Percentiles rank a stretch among this genome's conserved stretches.
phyloP scores from a whole-genome alignment of 2,113 vertebrate genomes.

The Calidris pugnax region DNA sequence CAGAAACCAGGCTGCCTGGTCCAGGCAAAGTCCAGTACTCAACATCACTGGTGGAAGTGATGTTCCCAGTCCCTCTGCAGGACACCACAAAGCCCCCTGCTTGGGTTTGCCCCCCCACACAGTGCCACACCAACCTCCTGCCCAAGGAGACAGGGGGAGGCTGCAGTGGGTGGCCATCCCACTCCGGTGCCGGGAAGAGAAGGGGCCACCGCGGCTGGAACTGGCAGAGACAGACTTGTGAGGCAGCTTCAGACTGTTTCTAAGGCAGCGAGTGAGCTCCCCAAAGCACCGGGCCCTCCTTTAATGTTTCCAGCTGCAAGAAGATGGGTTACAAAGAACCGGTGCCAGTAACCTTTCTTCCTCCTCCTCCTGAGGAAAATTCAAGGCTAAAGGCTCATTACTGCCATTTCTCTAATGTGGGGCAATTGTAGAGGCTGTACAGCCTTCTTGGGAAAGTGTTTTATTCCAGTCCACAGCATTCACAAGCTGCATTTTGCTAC shows the following conservation, averaged over 20 bases:
- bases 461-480: neutral
- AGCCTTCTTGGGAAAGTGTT: neutral
- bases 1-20: neutral
- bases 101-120: neutral
- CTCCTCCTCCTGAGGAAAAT: neutral
- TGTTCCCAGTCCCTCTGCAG: neutral
- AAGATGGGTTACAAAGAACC: neutral
- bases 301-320: neutral
- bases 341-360: neutral
- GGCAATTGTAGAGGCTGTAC: neutral
- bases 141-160: neutral
- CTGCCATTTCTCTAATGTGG: neutral
- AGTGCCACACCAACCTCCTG: neutral
- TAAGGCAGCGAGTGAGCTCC: neutral
- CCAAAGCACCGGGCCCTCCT: neutral
- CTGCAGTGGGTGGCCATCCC: neutral
- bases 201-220: no score
- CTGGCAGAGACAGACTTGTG: neutral
- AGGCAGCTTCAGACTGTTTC: neutral
- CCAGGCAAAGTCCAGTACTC: neutral
- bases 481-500: neutral
- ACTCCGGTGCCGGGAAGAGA: rapidly evolving
- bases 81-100: neutral
- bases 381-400: neutral
- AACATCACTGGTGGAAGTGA: rapidly evolving